These are phyloP conservation scores for Kryptolebias ocellatus DNA, from an alignment of 2,797 vertebrate species.

Conservation along the genomic window DNA sequence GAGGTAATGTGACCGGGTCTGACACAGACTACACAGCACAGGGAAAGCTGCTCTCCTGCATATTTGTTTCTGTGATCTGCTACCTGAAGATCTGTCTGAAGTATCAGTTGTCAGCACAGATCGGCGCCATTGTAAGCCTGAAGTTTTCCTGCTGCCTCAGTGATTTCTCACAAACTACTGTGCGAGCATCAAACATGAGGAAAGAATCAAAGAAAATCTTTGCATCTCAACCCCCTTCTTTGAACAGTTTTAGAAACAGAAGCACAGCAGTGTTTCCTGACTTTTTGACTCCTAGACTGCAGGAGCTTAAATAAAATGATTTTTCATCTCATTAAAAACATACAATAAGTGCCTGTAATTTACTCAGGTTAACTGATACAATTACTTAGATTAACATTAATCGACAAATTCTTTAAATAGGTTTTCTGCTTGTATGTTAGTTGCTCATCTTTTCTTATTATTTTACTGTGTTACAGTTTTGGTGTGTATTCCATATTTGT, in stretches of 20 bases:
- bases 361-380: background rate
- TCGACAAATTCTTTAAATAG: background rate
- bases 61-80: constrained; percentile 29
- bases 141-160: constrained; percentile 43
- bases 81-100: constrained; percentile 32
- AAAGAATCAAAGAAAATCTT: constrained; percentile 12
- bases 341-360: background rate
- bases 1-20: constrained; percentile 58
- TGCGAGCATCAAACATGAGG: constrained; percentile 18
- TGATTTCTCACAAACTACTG: constrained; percentile 44
- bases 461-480: constrained; percentile 20
- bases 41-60: constrained; percentile 40
- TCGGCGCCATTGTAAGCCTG: constrained; percentile 50
- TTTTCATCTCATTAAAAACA: background rate
- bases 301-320: background rate
- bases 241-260: background rate
- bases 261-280: background rate
- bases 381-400: background rate
- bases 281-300: background rate
- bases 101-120: constrained; percentile 60
- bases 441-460: background rate
- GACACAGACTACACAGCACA: constrained; percentile 40
- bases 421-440: background rate
- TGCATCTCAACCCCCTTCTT: background rate
- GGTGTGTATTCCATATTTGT: too few relatives aligned